Percentiles rank a stretch among this genome's conserved stretches.
phyloP scores from a whole-genome alignment of 2,888 invertebrate species.

The Harpalus rubripes region DNA sequence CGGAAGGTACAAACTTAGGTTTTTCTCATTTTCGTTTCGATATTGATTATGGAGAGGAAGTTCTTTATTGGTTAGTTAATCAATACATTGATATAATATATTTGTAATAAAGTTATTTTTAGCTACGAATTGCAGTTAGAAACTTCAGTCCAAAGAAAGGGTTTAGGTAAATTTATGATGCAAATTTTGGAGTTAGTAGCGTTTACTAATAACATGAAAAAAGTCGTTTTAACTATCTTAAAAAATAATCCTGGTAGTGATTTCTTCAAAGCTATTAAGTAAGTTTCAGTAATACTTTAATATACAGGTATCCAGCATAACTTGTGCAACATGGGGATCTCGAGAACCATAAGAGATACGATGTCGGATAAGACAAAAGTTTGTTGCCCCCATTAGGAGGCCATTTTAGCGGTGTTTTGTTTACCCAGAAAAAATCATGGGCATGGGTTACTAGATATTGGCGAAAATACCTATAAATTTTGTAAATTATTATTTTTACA shows the following conservation, averaged over 20 bases:
- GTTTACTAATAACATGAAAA: slow-evolving; percentile 86
- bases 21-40: slow-evolving; percentile 92
- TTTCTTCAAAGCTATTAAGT: slow-evolving; percentile 90
- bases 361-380: too few species aligned
- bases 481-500: too few species aligned
- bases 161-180: slow-evolving; percentile 91
- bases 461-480: too few species aligned
- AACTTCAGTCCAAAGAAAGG: slow-evolving; percentile 84
- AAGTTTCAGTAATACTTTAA: slow-evolving; percentile 74
- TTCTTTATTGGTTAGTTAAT: slow-evolving; percentile 85
- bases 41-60: slow-evolving; percentile 87
- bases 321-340: too few species aligned
- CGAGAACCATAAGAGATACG: too few species aligned
- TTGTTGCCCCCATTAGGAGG: too few species aligned
- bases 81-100: slow-evolving; percentile 2
- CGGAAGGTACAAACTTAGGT: slow-evolving; percentile 80
- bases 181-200: slow-evolving; percentile 88
- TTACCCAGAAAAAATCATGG: too few species aligned
- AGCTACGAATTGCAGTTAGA: slow-evolving; percentile 95
- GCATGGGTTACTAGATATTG: too few species aligned
- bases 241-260: slow-evolving; percentile 87
- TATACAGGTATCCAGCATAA: not conserved
- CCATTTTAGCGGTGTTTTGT: too few species aligned
- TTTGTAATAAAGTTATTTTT: slow-evolving; percentile 69
- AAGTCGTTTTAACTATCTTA: slow-evolving; percentile 90